Base-by-base conservation (phyloP, 2,797 vertebrate genomes). In the Dendrocincla fuliginosa region DNA sequence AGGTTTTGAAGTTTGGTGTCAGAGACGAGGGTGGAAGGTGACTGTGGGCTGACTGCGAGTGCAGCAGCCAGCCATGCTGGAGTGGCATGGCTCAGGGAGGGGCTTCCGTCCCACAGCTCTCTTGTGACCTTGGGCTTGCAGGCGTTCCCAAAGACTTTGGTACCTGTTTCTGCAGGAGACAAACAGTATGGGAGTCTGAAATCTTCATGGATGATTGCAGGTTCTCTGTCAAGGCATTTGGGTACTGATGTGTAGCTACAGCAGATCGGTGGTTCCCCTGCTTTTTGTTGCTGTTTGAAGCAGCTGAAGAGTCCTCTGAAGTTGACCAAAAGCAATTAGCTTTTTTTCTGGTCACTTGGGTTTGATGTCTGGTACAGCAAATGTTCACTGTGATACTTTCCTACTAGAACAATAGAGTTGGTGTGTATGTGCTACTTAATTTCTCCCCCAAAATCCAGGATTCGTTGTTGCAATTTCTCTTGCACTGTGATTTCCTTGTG, bases 41-140 rank as follows among this genome's bases (percentile, higher is more conserved):
- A 18, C 37, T 33, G 24, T 17, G 44, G 16, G 13, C 18, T 1
- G 1, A 13, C 59, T 56, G 27, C 4, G 11, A 8, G 8, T 1
- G 2, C 50, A 57, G 50, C 27, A 6, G 27, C 50, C 0, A 0
- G 4, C 57, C 0, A 1, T n/a, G 33, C 42, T 2, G 1, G 9
- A 33, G 61, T 2, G 1, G 13, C 10, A 0, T 2, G 12, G 24
- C n/a, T 0, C 0, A 30, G 41, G 65, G 4, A 57, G 15, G 6
- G 3, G 3, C 3, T 71, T 68, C 47, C 22, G 55, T 35, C 10
- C 24, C 49, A 18, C 13, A 63, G 57, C 17, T 2, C n/a, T 64
- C 28, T 19, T 44, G 67, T 0, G 1, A 23, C 49, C 30, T 64
- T 1, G 2, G 55, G 18, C 23, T 59, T 37, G 12, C 44, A 59